Conservation (phyloP, 2,888 invertebrate species). For the Agonopterix arenella region DNA sequence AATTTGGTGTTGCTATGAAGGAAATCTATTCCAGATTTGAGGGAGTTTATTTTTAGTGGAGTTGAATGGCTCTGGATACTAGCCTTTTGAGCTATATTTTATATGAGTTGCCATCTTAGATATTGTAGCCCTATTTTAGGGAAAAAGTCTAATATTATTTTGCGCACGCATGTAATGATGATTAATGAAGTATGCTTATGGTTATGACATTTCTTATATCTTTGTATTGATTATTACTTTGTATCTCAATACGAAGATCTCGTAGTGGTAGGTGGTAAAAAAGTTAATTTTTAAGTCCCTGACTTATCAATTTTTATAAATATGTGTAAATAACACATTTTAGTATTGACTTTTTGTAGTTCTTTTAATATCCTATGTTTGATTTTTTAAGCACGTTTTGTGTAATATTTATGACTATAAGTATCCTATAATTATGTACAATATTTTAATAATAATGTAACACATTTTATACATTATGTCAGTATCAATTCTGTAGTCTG, state of each 20-base stretch:
- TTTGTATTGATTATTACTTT: constrained; percentile 4
- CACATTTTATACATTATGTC: neutral
- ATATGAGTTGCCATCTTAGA: neutral
- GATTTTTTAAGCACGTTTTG: too few relatives aligned
- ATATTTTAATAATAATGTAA: too few relatives aligned
- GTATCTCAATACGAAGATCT: constrained; percentile 2
- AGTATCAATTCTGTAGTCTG: constrained; percentile 34
- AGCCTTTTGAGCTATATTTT: too few relatives aligned
- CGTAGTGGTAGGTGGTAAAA: too few relatives aligned
- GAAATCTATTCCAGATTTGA: constrained; percentile 11
- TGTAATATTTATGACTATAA: too few relatives aligned
- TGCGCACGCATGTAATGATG: neutral
- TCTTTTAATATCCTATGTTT: too few relatives aligned
- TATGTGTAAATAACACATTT: too few relatives aligned
- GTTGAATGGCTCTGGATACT: too few relatives aligned
- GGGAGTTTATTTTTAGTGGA: constrained; percentile 8
- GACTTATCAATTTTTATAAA: too few relatives aligned
- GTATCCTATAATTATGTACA: too few relatives aligned
- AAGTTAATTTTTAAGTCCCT: too few relatives aligned
- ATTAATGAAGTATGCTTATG: neutral
- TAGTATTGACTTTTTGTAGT: too few relatives aligned
- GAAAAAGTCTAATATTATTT: neutral
- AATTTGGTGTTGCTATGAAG: constrained; percentile 23
- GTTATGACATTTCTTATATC: constrained; percentile 3
- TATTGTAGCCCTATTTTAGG: neutral